These are phyloP conservation scores for Heliconius eleuchia DNA, from an alignment of 1,140 invertebrate species.

Conservation along the genomic window DNA sequence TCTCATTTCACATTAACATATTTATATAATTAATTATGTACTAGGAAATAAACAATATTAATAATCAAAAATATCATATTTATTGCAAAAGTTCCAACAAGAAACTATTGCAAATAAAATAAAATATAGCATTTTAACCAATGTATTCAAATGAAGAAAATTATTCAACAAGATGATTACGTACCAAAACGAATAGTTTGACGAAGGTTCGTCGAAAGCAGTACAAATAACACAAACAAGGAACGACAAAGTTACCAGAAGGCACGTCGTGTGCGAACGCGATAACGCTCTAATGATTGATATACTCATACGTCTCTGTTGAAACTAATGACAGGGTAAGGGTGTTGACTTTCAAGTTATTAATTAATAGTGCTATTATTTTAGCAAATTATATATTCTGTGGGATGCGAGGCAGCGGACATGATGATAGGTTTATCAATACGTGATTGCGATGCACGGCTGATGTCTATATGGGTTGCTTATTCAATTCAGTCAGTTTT, in stretches of 20 bases:
- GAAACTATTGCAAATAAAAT: background rate
- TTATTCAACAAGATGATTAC: background rate
- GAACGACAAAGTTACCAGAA: conserved; percentile 58
- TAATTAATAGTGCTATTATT: conserved; percentile 79
- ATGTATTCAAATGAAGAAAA: background rate
- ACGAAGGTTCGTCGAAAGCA: conserved; percentile 47
- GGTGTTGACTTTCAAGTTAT: conserved; percentile 79
- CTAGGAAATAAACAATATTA: no score
- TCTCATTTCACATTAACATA: no score
- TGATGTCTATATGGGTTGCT: conserved; percentile 3
- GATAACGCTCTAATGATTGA: conserved; percentile 78
- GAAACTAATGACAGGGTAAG: conserved; percentile 77
- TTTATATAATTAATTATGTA: no score
- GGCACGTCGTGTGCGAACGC: conserved; percentile 61
- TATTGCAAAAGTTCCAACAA: no score
- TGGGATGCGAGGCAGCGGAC: conserved; percentile 33
- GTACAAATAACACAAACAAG: conserved; percentile 58
- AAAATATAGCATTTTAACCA: background rate
- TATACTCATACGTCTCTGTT: conserved; percentile 70
- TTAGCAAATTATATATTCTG: conserved; percentile 61
- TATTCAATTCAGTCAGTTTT: background rate
- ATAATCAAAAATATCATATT: no score
- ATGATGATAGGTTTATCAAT: conserved; percentile 37
- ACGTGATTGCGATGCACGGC: conserved; percentile 22
- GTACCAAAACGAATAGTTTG: conserved; percentile 33